These are phyloP conservation scores for Falco punctatus DNA, from an alignment of 2,113 vertebrate genomes.

Conservation along the genomic window DNA sequence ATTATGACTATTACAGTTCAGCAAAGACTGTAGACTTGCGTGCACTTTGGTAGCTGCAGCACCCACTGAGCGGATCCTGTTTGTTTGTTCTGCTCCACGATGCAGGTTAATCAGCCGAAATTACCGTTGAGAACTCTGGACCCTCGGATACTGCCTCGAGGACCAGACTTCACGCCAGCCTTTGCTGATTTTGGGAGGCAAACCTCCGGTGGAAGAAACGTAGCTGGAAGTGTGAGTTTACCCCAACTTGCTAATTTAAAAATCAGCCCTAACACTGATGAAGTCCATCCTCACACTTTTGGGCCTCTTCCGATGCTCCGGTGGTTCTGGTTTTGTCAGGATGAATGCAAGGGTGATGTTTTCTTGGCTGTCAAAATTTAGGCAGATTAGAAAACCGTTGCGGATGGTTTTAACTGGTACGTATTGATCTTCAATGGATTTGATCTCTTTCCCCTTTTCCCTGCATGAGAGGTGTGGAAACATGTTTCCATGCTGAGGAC, in stretches of 20 bases:
- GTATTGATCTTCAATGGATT: not conserved
- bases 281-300: not conserved
- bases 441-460: not conserved
- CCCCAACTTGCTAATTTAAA: slow-evolving; percentile 35
- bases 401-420: slow-evolving; percentile 2
- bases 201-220: slow-evolving; percentile 83
- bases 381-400: not conserved
- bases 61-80: not conserved
- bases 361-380: not conserved
- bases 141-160: slow-evolving; percentile 88
- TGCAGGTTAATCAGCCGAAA: slow-evolving; percentile 94
- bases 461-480: not conserved
- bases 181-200: slow-evolving; percentile 96
- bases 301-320: not conserved
- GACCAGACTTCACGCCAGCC: slow-evolving; percentile 96
- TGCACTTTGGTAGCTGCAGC: not conserved
- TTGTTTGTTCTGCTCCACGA: not conserved
- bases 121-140: slow-evolving; percentile 85
- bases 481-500: not conserved
- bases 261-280: not conserved
- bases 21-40: not conserved
- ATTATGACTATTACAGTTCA: rapidly evolving
- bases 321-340: slow-evolving; percentile 21
- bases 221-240: slow-evolving; percentile 85
- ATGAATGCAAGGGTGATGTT: not conserved